Percentiles rank a stretch among this genome's conserved stretches.
Evolutionary conservation across 2,797 vertebrate species (phyloP).

Genomic region (Sebastes glaucus): DNA sequence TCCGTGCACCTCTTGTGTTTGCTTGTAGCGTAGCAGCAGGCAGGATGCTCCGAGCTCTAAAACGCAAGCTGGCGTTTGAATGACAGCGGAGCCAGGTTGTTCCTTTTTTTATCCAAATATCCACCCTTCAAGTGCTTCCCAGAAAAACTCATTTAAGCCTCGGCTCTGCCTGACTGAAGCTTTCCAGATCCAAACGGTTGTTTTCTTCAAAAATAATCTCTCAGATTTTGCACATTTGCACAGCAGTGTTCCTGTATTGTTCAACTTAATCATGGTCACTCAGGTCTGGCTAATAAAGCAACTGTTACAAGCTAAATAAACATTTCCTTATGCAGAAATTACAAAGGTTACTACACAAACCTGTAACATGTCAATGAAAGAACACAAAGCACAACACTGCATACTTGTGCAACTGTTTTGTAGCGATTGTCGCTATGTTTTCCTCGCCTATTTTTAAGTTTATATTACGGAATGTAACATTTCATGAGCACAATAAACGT

Average conservation of each 20-base stretch:
- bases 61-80: conserved; percentile 11
- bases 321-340: background rate
- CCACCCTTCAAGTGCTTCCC: conserved; percentile 32
- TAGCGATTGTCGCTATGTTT: background rate
- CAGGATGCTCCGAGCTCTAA: conserved; percentile 23
- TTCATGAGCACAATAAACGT: background rate
- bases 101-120: conserved; percentile 4
- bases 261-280: background rate
- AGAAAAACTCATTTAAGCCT: conserved; percentile 14
- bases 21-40: conserved; percentile 24
- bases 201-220: background rate
- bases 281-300: background rate
- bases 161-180: background rate
- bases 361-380: background rate
- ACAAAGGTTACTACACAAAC: background rate
- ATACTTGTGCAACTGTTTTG: background rate
- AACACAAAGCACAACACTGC: background rate
- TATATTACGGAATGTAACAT: background rate
- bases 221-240: background rate
- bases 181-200: background rate
- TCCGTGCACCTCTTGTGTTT: conserved; percentile 2
- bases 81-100: conserved; percentile 21
- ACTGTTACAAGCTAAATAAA: background rate
- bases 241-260: background rate
- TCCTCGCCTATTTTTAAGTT: background rate